These are phyloP conservation scores for Lagodon rhomboides DNA, from an alignment of 2,797 vertebrate genomes.

Conservation along the genomic window DNA sequence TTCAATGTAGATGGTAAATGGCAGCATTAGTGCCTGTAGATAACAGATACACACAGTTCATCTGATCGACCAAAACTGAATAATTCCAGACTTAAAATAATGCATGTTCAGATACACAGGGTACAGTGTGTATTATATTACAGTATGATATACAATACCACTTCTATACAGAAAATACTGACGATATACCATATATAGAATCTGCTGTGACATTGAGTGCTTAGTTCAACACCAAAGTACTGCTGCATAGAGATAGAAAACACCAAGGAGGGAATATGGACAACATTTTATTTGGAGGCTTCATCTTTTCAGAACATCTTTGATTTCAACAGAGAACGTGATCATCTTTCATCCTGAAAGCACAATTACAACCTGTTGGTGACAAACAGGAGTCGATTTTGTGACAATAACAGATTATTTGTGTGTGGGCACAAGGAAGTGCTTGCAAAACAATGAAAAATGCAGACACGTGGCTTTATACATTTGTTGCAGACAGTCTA, in stretches of 20 bases:
- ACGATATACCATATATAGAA: too few relatives aligned
- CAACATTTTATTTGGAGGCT: slow-evolving; percentile 52
- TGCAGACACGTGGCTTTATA: neutral
- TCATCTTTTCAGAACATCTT: slow-evolving; percentile 15
- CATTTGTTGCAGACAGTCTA: neutral
- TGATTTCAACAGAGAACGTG: slow-evolving; percentile 3
- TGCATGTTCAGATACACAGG: too few relatives aligned
- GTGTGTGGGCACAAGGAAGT: too few relatives aligned
- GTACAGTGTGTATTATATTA: too few relatives aligned
- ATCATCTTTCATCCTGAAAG: neutral
- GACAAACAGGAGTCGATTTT: neutral
- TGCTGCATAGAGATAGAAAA: neutral
- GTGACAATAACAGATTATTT: neutral
- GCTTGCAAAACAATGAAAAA: neutral
- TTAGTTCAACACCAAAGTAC: neutral
- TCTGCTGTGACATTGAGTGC: too few relatives aligned
- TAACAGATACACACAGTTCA: too few relatives aligned
- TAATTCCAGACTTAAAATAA: too few relatives aligned
- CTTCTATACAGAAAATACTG: too few relatives aligned
- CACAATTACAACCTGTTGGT: neutral
- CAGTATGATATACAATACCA: too few relatives aligned
- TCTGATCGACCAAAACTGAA: too few relatives aligned
- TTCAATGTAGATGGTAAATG: too few relatives aligned
- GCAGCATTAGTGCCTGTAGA: too few relatives aligned
- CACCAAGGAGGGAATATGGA: neutral